Percentiles rank a stretch among this genome's conserved stretches.
phyloP scores from a whole-genome alignment of 1,140 invertebrate species.

The Acromyrmex charruanus region DNA sequence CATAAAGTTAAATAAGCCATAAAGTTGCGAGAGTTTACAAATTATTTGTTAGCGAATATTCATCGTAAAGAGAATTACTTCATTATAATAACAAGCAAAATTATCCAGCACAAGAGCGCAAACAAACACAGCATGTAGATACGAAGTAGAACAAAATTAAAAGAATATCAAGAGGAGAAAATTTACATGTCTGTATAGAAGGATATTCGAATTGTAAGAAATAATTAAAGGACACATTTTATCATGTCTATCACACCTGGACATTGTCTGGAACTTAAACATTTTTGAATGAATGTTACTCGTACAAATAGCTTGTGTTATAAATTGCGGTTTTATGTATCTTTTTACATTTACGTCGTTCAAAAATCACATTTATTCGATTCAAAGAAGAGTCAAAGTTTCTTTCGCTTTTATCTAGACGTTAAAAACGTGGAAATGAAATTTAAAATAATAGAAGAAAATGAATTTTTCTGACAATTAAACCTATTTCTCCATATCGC shows the following conservation, averaged over 20 bases:
- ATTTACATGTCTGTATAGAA: neutral
- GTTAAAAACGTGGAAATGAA: neutral
- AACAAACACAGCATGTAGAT: neutral
- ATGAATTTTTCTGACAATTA: neutral
- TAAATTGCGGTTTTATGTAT: neutral
- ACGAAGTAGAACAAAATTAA: neutral
- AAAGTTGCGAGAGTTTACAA: neutral
- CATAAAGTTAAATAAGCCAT: slow-evolving; percentile 3
- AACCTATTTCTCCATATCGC: neutral
- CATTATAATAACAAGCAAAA: neutral
- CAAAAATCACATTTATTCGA: neutral
- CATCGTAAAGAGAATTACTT: neutral
- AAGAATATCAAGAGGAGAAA: neutral
- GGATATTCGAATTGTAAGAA: neutral
- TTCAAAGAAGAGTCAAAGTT: neutral
- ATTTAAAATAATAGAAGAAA: neutral
- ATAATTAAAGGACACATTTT: neutral
- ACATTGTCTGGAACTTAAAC: neutral
- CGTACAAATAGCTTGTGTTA: neutral
- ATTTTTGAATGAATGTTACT: slow-evolving; percentile 5
- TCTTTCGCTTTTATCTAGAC: neutral
- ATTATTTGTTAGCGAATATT: neutral
- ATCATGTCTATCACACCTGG: neutral
- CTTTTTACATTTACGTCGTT: neutral
- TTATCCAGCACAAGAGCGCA: neutral